A percentile compares a stretch with the other conserved stretches of the same genome.
Conservation (phyloP, 2,888 invertebrate species). For the Stenichneumon culpator region DNA sequence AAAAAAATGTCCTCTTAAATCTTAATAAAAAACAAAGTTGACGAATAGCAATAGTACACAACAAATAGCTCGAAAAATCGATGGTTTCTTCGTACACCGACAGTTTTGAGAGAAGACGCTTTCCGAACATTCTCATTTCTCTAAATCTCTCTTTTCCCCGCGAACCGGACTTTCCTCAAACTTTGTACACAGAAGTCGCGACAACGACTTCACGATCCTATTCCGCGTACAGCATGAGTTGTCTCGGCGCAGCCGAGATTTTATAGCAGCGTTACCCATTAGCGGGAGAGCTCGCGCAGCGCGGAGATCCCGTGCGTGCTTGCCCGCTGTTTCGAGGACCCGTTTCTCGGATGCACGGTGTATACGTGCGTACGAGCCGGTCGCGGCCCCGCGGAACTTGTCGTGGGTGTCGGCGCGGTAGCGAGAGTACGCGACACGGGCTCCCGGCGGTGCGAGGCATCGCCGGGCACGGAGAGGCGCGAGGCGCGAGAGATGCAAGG, state of each 20-base stretch:
- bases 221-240: constrained; percentile 43
- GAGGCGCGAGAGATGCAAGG: constrained; percentile 37
- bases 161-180: background rate
- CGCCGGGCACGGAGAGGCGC: constrained; percentile 20
- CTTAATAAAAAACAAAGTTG: too few relatives aligned
- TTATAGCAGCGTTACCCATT: constrained; percentile 53
- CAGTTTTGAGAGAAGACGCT: too few relatives aligned
- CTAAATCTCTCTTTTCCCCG: too few relatives aligned
- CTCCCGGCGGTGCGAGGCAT: constrained; percentile 31
- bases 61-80: too few relatives aligned
- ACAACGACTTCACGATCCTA: constrained; percentile 42
- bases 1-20: too few relatives aligned
- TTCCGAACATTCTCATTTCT: too few relatives aligned
- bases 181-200: constrained; percentile 12
- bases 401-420: constrained; percentile 59
- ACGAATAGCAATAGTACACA: too few relatives aligned
- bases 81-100: too few relatives aligned
- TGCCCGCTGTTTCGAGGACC: constrained; percentile 7
- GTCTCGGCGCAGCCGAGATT: constrained; percentile 10
- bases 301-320: constrained; percentile 23
- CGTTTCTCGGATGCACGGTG: constrained; percentile 10
- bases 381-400: constrained; percentile 54
- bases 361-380: constrained; percentile 34
- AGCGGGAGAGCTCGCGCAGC: constrained; percentile 24
- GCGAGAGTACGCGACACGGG: constrained; percentile 35